These are phyloP conservation scores for Scelioninae gen. 1 DNA, from an alignment of 2,888 invertebrate genomes.

Conservation along the genomic window DNA sequence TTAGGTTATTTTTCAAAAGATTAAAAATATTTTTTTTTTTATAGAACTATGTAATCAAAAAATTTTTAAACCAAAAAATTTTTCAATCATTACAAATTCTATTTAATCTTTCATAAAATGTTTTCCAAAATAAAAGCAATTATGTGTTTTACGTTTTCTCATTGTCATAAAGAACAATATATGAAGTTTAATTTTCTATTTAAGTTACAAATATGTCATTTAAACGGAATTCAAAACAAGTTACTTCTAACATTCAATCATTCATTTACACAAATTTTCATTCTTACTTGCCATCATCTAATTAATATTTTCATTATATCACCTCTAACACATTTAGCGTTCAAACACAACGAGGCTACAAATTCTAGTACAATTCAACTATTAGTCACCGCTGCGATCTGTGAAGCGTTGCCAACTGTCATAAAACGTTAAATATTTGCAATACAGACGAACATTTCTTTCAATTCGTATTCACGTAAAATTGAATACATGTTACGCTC, in stretches of 20 bases:
- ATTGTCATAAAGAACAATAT: too few species aligned
- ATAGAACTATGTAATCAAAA: too few species aligned
- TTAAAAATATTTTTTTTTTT: too few species aligned
- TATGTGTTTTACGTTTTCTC: too few species aligned
- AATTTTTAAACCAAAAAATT: too few species aligned
- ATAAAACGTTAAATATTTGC: slow-evolving; percentile 65
- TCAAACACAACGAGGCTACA: slow-evolving; percentile 10
- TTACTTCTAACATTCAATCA: background rate
- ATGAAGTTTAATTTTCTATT: too few species aligned
- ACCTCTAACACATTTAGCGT: slow-evolving; percentile 11
- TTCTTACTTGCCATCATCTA: slow-evolving; percentile 15
- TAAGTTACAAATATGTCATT: too few species aligned
- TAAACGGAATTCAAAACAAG: too few species aligned
- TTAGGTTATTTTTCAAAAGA: too few species aligned
- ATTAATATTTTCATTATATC: slow-evolving; percentile 35
- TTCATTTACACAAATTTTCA: background rate
- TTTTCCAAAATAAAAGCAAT: too few species aligned
- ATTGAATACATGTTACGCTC: slow-evolving; percentile 75
- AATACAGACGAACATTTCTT: slow-evolving; percentile 48
- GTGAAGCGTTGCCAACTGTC: slow-evolving; percentile 56
- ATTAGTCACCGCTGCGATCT: slow-evolving; percentile 21
- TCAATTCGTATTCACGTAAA: slow-evolving; percentile 64
- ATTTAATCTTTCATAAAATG: too few species aligned
- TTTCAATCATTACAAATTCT: too few species aligned
- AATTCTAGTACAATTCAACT: slow-evolving; percentile 23